Percentiles rank a stretch among this genome's conserved stretches.
Evolutionary conservation across 2,797 vertebrate genomes (phyloP).

Genomic region (Tiaroga cobitis): DNA sequence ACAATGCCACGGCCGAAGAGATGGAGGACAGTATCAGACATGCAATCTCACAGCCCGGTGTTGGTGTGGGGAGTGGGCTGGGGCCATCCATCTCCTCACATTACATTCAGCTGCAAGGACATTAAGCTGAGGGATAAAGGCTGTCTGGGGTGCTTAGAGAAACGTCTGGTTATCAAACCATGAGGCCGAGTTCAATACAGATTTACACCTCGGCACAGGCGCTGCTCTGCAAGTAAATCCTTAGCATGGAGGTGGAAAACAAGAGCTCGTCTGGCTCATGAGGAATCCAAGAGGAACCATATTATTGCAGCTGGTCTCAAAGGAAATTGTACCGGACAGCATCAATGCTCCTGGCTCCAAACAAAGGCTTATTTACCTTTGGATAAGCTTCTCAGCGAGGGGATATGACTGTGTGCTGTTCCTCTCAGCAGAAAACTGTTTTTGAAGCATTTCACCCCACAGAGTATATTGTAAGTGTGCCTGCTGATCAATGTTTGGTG

Average conservation of each 20-base stretch:
- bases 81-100: slow-evolving; percentile 77
- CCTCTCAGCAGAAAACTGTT: slow-evolving; percentile 24
- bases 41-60: slow-evolving; percentile 77
- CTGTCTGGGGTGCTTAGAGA: slow-evolving; percentile 79
- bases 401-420: slow-evolving; percentile 30
- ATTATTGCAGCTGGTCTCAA: slow-evolving; percentile 25
- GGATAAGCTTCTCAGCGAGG: slow-evolving; percentile 25
- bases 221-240: slow-evolving; percentile 51
- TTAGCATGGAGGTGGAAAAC: slow-evolving; percentile 46
- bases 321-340: slow-evolving; percentile 32
- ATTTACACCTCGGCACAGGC: slow-evolving; percentile 48
- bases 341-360: slow-evolving; percentile 11
- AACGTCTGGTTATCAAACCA: slow-evolving; percentile 71
- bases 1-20: slow-evolving; percentile 74
- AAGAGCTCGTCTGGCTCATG: slow-evolving; percentile 27
- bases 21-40: slow-evolving; percentile 79
- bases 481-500: background rate
- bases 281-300: slow-evolving; percentile 38
- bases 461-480: slow-evolving; percentile 1
- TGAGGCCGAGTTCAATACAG: slow-evolving; percentile 53
- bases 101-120: slow-evolving; percentile 78
- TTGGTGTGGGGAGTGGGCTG: slow-evolving; percentile 69
- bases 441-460: slow-evolving; percentile 11
- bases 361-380: slow-evolving; percentile 36
- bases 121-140: slow-evolving; percentile 80